Evolutionary conservation across 2,113 vertebrate genomes (phyloP), one percentile per base, ranked within the genome.

Genomic region (Prinia subflava): DNA sequence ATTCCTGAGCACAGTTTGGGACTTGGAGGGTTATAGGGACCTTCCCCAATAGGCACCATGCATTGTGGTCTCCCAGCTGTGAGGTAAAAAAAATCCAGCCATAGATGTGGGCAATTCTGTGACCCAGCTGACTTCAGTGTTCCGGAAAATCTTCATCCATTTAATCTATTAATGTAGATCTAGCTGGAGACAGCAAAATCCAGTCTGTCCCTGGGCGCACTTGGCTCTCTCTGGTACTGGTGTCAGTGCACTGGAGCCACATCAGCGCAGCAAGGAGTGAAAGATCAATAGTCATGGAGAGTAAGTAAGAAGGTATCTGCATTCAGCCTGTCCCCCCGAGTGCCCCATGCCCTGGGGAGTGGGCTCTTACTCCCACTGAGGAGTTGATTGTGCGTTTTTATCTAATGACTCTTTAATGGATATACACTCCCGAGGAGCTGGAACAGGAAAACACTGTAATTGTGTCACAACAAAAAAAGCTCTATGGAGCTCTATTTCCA

Each of bases 401-500:
- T 79, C 65, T 87, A 78, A 90, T 50, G 71, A 68, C 41, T 70
- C 71, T 77, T 88, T 92, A 92, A 94, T 89, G 91, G 83, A 37
- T 81, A 44, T 39, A 37, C 28, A 55, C 63, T 77, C 24, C 76
- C 22, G 1, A 2, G 3, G 50, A 95, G 30, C 50, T 52, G 68
- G 59, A 75, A 59, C 37, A 83, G 74, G 78, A 79, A 85, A 96
- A 85, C 39, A 8, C 35, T 77, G 85, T 69, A 93, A 92, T 18
- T 78, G 31, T 70, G 92, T 89, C 76, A 71, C 2, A 2, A 86
- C 60, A 83, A 56, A 81, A 55, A 21, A 83, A 92, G 60, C 6
- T 70, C 60, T 78, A 3, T n/a, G 39, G 44, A 89, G 59, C 25
- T 85, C 17, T 0, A 62, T 69, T 90, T 83, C 88, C 67, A 83